Percentiles rank a stretch among this genome's conserved stretches.
Conservation (phyloP, 2,888 invertebrate species). For the Nasonia oneida region DNA sequence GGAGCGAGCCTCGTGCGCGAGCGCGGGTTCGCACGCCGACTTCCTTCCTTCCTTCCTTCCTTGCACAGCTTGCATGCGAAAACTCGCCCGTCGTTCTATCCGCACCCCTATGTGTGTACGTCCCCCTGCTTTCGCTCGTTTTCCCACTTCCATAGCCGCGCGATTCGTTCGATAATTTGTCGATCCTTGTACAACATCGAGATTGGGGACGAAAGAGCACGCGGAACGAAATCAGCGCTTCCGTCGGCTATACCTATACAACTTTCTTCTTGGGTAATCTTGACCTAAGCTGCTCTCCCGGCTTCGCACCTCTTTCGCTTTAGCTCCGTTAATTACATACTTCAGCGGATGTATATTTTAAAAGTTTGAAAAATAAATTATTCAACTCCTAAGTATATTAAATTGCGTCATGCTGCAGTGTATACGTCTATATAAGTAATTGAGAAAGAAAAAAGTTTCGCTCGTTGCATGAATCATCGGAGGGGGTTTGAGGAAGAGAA, state of each 20-base stretch:
- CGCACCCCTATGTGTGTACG: too few species aligned
- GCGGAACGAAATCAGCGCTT: constrained; percentile 37
- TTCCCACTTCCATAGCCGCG: background rate
- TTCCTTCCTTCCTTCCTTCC: constrained; percentile 35
- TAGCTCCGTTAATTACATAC: constrained; percentile 37
- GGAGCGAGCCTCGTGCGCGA: background rate
- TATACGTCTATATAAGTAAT: background rate
- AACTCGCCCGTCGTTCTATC: background rate
- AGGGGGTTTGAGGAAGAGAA: background rate
- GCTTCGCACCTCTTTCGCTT: constrained; percentile 41
- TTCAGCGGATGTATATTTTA: constrained; percentile 16
- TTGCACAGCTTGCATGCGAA: constrained; percentile 43
- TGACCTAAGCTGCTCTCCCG: constrained; percentile 27
- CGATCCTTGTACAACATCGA: too few species aligned
- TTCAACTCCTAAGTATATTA: constrained; percentile 42
- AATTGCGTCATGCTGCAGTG: background rate
- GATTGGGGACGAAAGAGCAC: background rate
- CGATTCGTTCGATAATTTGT: constrained; percentile 4
- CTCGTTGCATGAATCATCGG: constrained; percentile 27
- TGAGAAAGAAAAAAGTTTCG: background rate
- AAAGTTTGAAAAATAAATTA: constrained; percentile 54
- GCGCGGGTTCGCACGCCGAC: background rate
- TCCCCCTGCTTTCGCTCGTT: background rate
- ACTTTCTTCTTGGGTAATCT: constrained; percentile 46
- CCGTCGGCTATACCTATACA: background rate